Base-by-base conservation (phyloP, 37 sponge, comb jelly and placozoan species). In the Crambe crambe region DNA sequence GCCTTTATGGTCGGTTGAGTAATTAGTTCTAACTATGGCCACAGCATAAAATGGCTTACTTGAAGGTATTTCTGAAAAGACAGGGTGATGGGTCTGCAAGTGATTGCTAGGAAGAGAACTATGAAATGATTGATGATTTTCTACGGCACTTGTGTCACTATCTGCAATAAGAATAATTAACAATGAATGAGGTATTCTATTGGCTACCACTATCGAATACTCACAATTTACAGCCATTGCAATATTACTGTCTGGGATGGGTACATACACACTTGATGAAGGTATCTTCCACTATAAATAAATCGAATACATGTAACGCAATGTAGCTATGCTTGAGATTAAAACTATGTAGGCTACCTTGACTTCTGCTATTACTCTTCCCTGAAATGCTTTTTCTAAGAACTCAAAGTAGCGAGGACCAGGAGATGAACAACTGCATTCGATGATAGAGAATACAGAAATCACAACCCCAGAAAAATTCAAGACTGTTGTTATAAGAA, bases 161-260 rank as follows among this genome's bases (percentile, higher is more conserved):
- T 31, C 39, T 68, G 68, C 37, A 37, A 27, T 6, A 35, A 68
- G 8, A 23, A 21, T 62, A 62, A 62, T n/a, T 62, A 8, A 62
- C 6, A 30, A 62, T 62, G 15, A 12, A 47, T 47, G 10, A 15
- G 51, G 51, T 47, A 47, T 47, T 47, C 12, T 47, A 47, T 6
- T 68, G n/a, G n/a, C n/a, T n/a, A n/a, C n/a, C n/a, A n/a, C n/a
- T n/a, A n/a, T n/a, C n/a, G n/a, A n/a, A n/a, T n/a, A n/a, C 87
- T 70, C 61, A 87, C 87, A 58, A 68, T 80, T 43, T 35, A 69
- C 75, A 66, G 87, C 87, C 81, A 80, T 80, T 42, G 87, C 87
- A 58, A 87, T 75, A 51, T 38, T 21, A 5, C 47, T 58, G 30
- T 29, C 15, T 15, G 59, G 35, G 18, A 87, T 80, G 17, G 75